Conservation (phyloP, 2,797 vertebrate species). For the Gallinago nigripennis region DNA sequence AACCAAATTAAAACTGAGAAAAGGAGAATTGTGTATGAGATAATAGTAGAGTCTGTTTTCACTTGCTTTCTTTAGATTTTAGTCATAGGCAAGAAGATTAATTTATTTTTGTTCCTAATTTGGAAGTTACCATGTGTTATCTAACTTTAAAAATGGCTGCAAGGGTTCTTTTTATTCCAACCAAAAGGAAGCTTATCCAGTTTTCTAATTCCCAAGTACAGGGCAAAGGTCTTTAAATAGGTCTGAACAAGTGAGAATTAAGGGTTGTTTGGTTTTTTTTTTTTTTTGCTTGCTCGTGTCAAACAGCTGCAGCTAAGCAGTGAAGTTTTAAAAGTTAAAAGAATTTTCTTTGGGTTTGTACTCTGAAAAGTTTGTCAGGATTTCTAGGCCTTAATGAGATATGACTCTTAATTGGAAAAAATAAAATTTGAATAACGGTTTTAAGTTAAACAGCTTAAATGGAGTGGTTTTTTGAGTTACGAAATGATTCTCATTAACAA, state of each 20-base stretch:
- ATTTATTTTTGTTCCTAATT: not conserved
- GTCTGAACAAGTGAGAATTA: not conserved
- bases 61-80: not conserved
- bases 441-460: not conserved
- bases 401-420: not conserved
- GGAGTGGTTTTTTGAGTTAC: not conserved
- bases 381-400: not conserved
- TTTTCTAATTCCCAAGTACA: not conserved
- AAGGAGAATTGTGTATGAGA: not conserved
- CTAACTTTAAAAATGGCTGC: not conserved
- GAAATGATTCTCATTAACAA: not conserved
- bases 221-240: not conserved
- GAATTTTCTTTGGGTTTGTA: not conserved
- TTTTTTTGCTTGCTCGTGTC: not conserved
- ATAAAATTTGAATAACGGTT: not conserved
- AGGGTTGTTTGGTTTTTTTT: not conserved
- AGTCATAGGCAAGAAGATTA: not conserved
- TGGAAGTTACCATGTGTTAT: rapidly evolving
- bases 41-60: not conserved
- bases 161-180: not conserved
- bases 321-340: not conserved
- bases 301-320: not conserved
- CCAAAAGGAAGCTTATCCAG: not conserved
- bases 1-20: not conserved
- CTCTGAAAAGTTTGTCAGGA: not conserved